phyloP scores from a whole-genome alignment of 2,888 invertebrate genomes.

The Ormyrus thymus region DNA sequence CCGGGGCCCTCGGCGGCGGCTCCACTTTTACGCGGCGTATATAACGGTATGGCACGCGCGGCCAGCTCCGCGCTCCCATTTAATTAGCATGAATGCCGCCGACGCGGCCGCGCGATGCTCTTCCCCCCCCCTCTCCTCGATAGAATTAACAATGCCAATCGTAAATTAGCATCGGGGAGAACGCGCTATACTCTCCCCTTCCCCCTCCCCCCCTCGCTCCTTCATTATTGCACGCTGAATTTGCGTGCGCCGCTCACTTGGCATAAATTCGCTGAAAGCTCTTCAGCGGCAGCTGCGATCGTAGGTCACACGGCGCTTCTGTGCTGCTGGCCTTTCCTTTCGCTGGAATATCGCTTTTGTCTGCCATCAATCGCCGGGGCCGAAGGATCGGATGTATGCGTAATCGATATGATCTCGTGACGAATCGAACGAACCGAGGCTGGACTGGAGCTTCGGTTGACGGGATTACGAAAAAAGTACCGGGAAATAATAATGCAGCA shows the following conservation, averaged over 20 bases:
- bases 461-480: too few relatives aligned
- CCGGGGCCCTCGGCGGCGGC: not conserved
- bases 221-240: slow-evolving; percentile 7
- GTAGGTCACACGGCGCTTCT: too few relatives aligned
- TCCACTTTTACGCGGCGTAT: too few relatives aligned
- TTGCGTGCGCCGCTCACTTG: not conserved
- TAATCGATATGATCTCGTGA: too few relatives aligned
- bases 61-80: slow-evolving; percentile 3
- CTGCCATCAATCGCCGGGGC: too few relatives aligned
- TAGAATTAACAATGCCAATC: slow-evolving; percentile 27
- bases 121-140: not conserved
- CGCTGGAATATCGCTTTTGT: too few relatives aligned
- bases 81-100: slow-evolving; percentile 12
- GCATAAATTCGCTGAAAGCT: slow-evolving; percentile 6
- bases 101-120: not conserved
- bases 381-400: too few relatives aligned
- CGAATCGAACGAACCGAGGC: too few relatives aligned
- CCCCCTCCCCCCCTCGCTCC: not conserved
- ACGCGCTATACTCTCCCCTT: not conserved
- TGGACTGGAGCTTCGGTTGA: too few relatives aligned
- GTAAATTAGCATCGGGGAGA: slow-evolving; percentile 34
- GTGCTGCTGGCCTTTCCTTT: too few relatives aligned
- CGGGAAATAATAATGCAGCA: too few relatives aligned
- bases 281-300: too few relatives aligned
- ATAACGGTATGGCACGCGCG: not conserved